Percentiles rank a stretch among this genome's conserved stretches.
These are phyloP conservation scores for Carassius carassius DNA, from an alignment of 2,113 vertebrate genomes.

Conservation along the genomic window DNA sequence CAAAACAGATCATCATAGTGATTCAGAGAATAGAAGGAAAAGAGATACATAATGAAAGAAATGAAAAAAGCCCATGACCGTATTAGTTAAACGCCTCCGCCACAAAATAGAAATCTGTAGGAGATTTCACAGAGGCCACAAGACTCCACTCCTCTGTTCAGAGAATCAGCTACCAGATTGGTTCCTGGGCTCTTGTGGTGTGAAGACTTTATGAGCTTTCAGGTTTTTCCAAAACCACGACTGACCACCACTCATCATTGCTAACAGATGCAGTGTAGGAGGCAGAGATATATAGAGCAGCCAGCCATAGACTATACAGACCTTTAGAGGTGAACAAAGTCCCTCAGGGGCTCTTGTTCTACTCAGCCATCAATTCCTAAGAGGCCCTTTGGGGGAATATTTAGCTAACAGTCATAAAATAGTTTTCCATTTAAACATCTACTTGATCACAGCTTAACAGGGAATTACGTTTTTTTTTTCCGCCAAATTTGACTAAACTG, in stretches of 20 bases:
- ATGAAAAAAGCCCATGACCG: conserved; percentile 28
- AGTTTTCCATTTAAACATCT: not conserved
- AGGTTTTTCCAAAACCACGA: conserved; percentile 54
- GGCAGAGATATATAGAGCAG: not conserved
- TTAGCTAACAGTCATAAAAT: not conserved
- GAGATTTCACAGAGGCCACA: conserved; percentile 52
- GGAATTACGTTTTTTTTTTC: not conserved
- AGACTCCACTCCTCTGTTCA: conserved; percentile 26
- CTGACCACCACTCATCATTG: conserved; percentile 9
- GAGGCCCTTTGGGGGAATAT: not conserved
- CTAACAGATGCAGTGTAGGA: not conserved
- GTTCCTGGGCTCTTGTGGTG: conserved; percentile 25
- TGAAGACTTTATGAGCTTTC: conserved; percentile 19
- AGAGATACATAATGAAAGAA: conserved; percentile 8
- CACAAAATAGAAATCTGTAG: conserved; percentile 44
- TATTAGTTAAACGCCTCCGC: conserved; percentile 42
- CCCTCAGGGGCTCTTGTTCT: not conserved
- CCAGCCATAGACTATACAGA: not conserved
- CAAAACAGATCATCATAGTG: not conserved
- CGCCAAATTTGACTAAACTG: not conserved
- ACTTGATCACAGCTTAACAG: not conserved
- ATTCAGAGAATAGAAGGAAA: conserved; percentile 19
- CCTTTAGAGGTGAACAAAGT: not conserved
- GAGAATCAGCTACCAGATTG: conserved; percentile 16
- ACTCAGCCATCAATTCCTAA: not conserved